phyloP scores from a whole-genome alignment of 2,797 vertebrate species.

The Eurystomus glaucurus region DNA sequence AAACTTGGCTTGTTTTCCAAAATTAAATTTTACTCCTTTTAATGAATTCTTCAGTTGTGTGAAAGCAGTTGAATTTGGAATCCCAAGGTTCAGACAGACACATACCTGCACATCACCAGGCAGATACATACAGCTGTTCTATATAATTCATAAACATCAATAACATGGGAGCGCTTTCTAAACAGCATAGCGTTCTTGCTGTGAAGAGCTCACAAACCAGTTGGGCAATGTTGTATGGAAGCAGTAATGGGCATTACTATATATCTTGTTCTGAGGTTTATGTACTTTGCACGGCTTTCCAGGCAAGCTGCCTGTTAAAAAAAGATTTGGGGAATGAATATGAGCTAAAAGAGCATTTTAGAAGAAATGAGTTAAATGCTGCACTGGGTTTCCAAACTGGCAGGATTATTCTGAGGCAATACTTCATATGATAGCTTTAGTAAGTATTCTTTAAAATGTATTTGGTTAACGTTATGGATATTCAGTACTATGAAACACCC shows the following conservation, averaged over 20 bases:
- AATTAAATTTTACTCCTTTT: background rate
- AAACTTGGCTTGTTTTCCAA: background rate
- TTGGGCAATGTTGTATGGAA: background rate
- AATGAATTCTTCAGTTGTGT: background rate
- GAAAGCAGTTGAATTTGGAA: background rate
- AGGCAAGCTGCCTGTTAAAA: background rate
- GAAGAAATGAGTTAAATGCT: background rate
- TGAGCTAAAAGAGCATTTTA: background rate
- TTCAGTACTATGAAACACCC: background rate
- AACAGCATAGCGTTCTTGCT: background rate
- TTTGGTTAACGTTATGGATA: slow-evolving; percentile 17
- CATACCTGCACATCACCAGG: background rate
- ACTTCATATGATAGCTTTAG: background rate
- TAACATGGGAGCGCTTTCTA: background rate
- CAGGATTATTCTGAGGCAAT: background rate
- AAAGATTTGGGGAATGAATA: background rate
- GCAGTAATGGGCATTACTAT: background rate
- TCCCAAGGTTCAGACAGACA: background rate
- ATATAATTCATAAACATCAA: background rate
- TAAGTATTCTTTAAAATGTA: background rate
- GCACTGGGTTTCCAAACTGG: background rate
- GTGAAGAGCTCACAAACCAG: background rate
- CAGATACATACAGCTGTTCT: rapidly evolving
- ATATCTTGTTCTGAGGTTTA: background rate
- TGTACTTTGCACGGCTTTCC: background rate